Base-by-base conservation (phyloP, 2,113 vertebrate species). In the Octodon degus region DNA sequence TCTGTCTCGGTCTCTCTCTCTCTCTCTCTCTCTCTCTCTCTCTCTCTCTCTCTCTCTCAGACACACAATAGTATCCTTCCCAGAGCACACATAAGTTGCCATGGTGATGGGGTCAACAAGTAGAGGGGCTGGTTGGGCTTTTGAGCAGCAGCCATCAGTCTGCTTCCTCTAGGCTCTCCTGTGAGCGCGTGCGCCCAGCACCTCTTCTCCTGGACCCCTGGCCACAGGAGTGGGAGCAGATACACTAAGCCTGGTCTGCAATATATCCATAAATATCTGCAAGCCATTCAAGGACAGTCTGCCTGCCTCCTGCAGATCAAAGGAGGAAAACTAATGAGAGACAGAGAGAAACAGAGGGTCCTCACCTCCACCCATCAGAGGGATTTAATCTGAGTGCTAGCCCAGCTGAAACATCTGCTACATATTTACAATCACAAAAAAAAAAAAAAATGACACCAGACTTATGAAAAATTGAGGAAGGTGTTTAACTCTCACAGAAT, bases 151-250 rank as follows among this genome's bases (percentile, higher is more conserved):
- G 25, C 37, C 32, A 37, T 60, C 32, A 30, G 2, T 6, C 30
- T 1, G 37, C 27, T 63, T 83, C 76, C 86, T 68, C 55, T 7
- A 60, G 34, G 50, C 32, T 60, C 25, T 72, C 22, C 32, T 50
- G 20, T 25, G 43, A 62, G 25, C n/a, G 62, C 19, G 2, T 32
- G 25, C 16, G 9, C 16, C 83, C 32, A 24, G 24, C 25, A 16
- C 14, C 89, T 12, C 43, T 58, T 65, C 53, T 53, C 60, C 81
- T 32, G 19, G 67, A 27, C 17, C 34, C 62, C 65, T 68, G 62
- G 30, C 62, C 32, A 4, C 13, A 1, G 5, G 55, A 20, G 16
- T 1, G 32, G 17, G 2, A 8, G 11, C 4, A n/a, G 32, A 13
- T n/a, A 14, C 6, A 25, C 60, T 67, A 68, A 20, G 8, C 13